A percentile compares a stretch with the other conserved stretches of the same genome.
Evolutionary conservation across 2,888 invertebrate species (phyloP).

Genomic region (Erpobdella octoculata): DNA sequence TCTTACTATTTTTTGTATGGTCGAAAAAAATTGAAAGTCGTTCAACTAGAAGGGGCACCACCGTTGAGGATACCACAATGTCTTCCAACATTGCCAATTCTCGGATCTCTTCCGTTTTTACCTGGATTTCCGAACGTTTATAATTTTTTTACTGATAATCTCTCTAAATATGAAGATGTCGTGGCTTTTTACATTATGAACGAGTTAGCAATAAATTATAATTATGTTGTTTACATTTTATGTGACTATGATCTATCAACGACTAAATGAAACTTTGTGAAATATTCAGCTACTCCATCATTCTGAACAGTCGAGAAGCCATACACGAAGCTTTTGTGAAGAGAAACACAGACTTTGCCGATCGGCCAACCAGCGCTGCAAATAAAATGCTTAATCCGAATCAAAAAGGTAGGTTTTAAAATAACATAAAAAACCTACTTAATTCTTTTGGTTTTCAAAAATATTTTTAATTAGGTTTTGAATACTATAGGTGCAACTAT

Average conservation of each 20-base stretch:
- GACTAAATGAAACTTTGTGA: neutral
- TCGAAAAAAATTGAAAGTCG: neutral
- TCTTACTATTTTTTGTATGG: neutral
- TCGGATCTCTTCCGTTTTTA: constrained; percentile 7
- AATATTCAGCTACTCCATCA: neutral
- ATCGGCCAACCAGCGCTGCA: neutral
- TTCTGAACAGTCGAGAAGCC: constrained; percentile 4
- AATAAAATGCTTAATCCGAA: neutral
- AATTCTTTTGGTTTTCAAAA: too few species aligned
- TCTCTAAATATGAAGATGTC: neutral
- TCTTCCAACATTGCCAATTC: constrained; percentile 6
- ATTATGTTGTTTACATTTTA: neutral
- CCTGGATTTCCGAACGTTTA: constrained; percentile 3
- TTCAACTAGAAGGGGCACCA: too few species aligned
- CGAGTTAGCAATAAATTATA: neutral
- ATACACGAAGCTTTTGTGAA: constrained; percentile 17
- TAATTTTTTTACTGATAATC: constrained; percentile 5
- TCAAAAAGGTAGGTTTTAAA: neutral
- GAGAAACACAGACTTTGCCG: neutral
- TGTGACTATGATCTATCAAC: neutral
- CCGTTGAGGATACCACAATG: neutral
- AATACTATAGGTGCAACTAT: too few species aligned
- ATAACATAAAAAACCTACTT: neutral
- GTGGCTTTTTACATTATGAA: neutral
- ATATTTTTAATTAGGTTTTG: too few species aligned